Evolutionary conservation across 2,797 vertebrate genomes (phyloP).

Genomic region (Zenarchopterus dispar): DNA sequence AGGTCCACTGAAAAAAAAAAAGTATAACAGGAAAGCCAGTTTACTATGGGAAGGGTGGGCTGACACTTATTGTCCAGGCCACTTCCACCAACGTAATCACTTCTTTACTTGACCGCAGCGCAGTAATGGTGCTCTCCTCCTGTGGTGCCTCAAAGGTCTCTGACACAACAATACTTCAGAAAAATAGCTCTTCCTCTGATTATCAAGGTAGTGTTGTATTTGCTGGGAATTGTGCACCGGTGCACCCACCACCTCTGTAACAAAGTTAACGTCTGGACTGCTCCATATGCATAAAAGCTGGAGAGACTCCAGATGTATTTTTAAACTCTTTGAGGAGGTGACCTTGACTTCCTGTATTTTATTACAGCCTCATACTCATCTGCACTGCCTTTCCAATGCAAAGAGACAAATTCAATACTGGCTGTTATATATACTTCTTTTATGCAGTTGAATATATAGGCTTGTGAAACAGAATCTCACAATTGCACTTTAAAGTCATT

Average conservation of each 20-base stretch:
- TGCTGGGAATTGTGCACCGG: slow-evolving; percentile 62
- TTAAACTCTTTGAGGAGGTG: slow-evolving; percentile 53
- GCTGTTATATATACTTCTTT: slow-evolving; percentile 11
- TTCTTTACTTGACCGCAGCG: slow-evolving; percentile 63
- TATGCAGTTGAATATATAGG: slow-evolving; percentile 19
- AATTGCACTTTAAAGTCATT: slow-evolving; percentile 14
- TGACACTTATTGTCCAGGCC: slow-evolving; percentile 74
- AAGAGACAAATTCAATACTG: slow-evolving; percentile 29
- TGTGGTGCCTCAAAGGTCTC: slow-evolving; percentile 75
- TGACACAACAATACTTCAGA: slow-evolving; percentile 70
- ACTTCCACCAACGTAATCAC: slow-evolving; percentile 77
- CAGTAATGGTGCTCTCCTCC: slow-evolving; percentile 63
- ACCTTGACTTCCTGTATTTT: slow-evolving; percentile 66
- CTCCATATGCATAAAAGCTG: slow-evolving; percentile 66
- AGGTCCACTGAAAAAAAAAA: slow-evolving; percentile 47
- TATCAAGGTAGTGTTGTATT: slow-evolving; percentile 62
- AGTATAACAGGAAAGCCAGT: slow-evolving; percentile 67
- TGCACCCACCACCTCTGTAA: slow-evolving; percentile 41
- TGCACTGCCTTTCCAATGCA: slow-evolving; percentile 22
- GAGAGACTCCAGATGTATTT: slow-evolving; percentile 62
- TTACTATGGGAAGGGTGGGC: slow-evolving; percentile 76
- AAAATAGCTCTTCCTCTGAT: slow-evolving; percentile 79
- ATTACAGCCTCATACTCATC: slow-evolving; percentile 37
- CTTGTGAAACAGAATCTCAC: slow-evolving; percentile 19
- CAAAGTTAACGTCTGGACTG: slow-evolving; percentile 57